Base-by-base conservation (phyloP, 1,140 invertebrate species). In the Drosophila tropicalis region DNA sequence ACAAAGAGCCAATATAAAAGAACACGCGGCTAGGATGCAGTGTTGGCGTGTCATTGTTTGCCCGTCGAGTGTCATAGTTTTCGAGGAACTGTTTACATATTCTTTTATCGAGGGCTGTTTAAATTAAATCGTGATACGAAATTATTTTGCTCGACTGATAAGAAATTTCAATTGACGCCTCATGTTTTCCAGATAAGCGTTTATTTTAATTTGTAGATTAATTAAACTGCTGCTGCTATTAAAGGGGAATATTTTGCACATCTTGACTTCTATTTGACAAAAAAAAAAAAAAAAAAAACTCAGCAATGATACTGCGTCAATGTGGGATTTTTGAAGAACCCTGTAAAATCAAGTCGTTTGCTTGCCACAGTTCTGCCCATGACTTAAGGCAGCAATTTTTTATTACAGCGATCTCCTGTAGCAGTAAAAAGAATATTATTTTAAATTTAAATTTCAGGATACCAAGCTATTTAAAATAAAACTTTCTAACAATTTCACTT, bases 31-130 rank as follows among this genome's bases (percentile, higher is more conserved):
- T 41, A 69, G 40, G 17, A 34, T 56, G 4, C 34, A 40, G 1
- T 44, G 60, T 22, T 19, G 9, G 34, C 51, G 55, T 25, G 41
- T 44, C 22, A 44, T 57, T 63, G 32, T 69, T 67, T 78, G 85
- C 61, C 84, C 74, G 74, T 78, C 68, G 60, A 56, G 68, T 19
- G 36, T 68, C 84, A 78, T 81, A 56, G 67, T 62, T 84, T 84
- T 63, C 62, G 66, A 13, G 32, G 55, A 89, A 90, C 85, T 89
- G 85, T 84, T 85, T 90, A 81, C 74, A 72, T 73, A 68, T 67
- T 25, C 32, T 67, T 71, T 68, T 78, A 70, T 80, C 60, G 36
- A 44, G 58, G 51, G 47, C 47, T 57, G 66, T 87, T 87, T 89
- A 87, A 80, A 86, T 86, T 89, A 77, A 89, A 77, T 70, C 41